A percentile compares a stretch with the other conserved stretches of the same genome.
phyloP scores from a whole-genome alignment of 2,888 invertebrate species.

The Chrysodeixis includens region DNA sequence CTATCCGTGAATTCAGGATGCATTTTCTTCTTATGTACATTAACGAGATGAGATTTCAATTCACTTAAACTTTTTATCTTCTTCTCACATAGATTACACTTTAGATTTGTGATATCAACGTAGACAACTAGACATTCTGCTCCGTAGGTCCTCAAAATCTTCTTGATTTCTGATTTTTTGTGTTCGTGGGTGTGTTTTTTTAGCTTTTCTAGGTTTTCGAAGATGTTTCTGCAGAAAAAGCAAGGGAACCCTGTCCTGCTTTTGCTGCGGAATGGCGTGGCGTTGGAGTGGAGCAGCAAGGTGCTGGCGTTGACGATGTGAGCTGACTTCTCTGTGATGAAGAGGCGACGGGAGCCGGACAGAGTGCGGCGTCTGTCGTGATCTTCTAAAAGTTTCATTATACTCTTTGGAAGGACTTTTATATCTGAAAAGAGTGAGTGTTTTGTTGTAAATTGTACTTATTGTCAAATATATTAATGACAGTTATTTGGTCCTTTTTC shows the following conservation, averaged over 20 bases:
- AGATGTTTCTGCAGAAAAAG: conserved; percentile 76
- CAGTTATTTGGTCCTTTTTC: too few relatives aligned
- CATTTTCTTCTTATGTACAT: conserved; percentile 73
- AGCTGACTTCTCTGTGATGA: conserved; percentile 74
- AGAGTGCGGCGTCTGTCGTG: conserved; percentile 29
- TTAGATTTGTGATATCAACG: conserved; percentile 76
- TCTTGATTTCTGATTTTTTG: conserved; percentile 59
- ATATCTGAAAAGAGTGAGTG: conserved; percentile 63
- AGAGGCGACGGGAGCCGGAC: conserved; percentile 38
- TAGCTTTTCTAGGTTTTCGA: conserved; percentile 68
- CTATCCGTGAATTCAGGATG: conserved; percentile 70
- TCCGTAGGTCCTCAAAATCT: conserved; percentile 69
- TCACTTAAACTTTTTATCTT: conserved; percentile 66
- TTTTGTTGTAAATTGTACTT: not conserved
- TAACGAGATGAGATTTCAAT: conserved; percentile 73
- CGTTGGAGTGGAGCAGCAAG: conserved; percentile 73
- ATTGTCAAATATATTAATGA: too few relatives aligned
- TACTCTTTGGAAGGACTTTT: conserved; percentile 63
- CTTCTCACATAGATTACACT: conserved; percentile 71
- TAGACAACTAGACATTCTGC: conserved; percentile 77
- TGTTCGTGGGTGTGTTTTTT: conserved; percentile 67
- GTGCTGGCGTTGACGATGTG: conserved; percentile 71
- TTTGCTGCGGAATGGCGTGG: conserved; percentile 76
- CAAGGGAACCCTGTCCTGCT: conserved; percentile 77
- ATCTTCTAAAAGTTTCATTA: conserved; percentile 60